Evolutionary conservation across 2,797 vertebrate genomes (phyloP).

Genomic region (Alca torda): DNA sequence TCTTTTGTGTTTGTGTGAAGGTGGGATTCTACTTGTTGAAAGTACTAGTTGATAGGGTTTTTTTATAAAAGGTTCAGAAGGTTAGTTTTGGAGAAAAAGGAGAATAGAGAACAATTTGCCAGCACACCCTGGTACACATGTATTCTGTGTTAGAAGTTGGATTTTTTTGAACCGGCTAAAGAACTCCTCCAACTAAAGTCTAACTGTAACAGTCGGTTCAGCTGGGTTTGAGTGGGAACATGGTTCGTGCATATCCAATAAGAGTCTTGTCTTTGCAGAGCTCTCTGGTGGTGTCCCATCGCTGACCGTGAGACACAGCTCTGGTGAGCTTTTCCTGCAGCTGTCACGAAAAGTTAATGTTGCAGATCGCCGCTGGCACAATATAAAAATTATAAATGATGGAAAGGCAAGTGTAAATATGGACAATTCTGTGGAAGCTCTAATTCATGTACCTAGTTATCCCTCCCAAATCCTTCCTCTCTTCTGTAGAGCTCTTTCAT

Average conservation of each 20-base stretch:
- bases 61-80: neutral
- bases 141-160: neutral
- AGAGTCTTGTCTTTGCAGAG: slow-evolving; percentile 73
- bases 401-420: slow-evolving; percentile 82
- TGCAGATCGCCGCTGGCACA: slow-evolving; percentile 88
- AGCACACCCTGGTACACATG: neutral
- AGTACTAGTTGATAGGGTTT: neutral
- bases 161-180: neutral
- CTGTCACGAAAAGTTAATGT: slow-evolving; percentile 75
- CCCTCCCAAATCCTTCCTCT: neutral
- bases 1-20: neutral
- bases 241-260: neutral
- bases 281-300: slow-evolving; percentile 81
- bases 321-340: slow-evolving; percentile 83
- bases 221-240: neutral
- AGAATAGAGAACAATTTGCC: neutral
- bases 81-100: neutral
- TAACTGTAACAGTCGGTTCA: neutral
- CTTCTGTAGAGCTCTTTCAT: neutral
- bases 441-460: neutral
- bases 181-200: neutral
- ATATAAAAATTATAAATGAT: slow-evolving; percentile 82
- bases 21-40: neutral
- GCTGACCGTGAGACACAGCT: slow-evolving; percentile 84
- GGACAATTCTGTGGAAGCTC: neutral